These are phyloP conservation scores for Trilocha varians DNA, from an alignment of 2,888 invertebrate species.

Conservation along the genomic window DNA sequence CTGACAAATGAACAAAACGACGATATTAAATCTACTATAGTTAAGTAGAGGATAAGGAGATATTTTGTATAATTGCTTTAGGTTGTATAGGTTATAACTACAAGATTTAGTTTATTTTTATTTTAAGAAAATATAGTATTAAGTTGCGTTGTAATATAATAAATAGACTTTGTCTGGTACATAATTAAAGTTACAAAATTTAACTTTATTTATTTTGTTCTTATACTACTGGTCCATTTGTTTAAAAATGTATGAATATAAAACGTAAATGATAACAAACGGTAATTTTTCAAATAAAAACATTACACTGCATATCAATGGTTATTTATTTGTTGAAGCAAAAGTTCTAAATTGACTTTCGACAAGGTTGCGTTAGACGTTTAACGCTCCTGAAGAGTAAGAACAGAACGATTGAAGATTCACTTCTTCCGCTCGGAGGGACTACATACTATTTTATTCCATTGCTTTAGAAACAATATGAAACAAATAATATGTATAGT, in stretches of 20 bases:
- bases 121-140: constrained; percentile 14
- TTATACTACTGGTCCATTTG: constrained; percentile 43
- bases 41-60: constrained; percentile 58
- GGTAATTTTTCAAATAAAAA: constrained; percentile 50
- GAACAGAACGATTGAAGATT: no score
- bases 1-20: constrained; percentile 56
- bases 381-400: no score
- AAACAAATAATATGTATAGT: no score
- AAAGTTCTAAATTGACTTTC: no score
- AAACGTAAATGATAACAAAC: constrained; percentile 36
- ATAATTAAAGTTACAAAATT: constrained; percentile 37
- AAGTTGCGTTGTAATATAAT: constrained; percentile 55
- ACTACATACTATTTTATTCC: no score
- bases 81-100: constrained; percentile 62
- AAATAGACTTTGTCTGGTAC: constrained; percentile 47
- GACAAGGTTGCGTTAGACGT: no score
- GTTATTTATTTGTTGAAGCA: no score
- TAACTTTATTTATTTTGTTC: constrained; percentile 61
- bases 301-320: constrained; percentile 36
- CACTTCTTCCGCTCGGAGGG: no score
- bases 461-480: no score
- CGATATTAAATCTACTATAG: constrained; percentile 54
- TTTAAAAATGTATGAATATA: constrained; percentile 41
- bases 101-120: constrained; percentile 39
- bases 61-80: constrained; percentile 70